Base-by-base conservation (phyloP, 2,113 vertebrate species). In the Leptocoma aspasia region DNA sequence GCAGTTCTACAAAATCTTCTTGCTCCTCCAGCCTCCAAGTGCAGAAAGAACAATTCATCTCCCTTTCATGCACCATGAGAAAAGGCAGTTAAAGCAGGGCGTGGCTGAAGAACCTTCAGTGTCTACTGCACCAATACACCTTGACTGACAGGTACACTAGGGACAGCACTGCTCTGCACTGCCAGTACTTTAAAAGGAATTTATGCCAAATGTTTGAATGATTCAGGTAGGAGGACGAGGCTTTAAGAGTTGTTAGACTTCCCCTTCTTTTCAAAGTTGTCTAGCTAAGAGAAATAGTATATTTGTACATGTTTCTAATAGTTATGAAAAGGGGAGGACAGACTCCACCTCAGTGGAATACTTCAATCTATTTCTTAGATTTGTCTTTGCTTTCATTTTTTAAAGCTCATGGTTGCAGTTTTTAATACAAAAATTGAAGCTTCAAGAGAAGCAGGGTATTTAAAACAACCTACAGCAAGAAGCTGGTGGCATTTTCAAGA, bases 371-470 rank as follows among this genome's bases (percentile, higher is more conserved):
- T 70, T 88, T 89, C 94, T 88, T 92, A 96, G 89, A 95, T 96
- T 94, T 93, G 64, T 80, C 82, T 86, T 83, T 80, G 90, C 92
- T 97, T 97, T 95, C 90, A 90, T 96, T 97, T 92, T 95, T 94
- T 89, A 96, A 97, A 94, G 92, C 95, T 93, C 19, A 75, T 16
- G 39, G 88, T 44, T 77, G 33, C 23, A 59, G 47, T 86, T 93
- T 97, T 89, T 95, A 80, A 81, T 80, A 83, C 3, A 30, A 15
- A 86, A 83, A 28, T 75, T 66, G 39, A 96, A 92, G 95, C 94
- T 94, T 96, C 90, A 70, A 60, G 69, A 86, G 94, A 94, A 96
- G 96, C 92, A 94, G 8, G 86, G 41, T 92, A 73, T 89, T 81
- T 76, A 70, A 84, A 69, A 72, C 23, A 89, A 88, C 59, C 10